Conservation (phyloP, 2,797 vertebrate genomes). For the Anguilla anguilla region DNA sequence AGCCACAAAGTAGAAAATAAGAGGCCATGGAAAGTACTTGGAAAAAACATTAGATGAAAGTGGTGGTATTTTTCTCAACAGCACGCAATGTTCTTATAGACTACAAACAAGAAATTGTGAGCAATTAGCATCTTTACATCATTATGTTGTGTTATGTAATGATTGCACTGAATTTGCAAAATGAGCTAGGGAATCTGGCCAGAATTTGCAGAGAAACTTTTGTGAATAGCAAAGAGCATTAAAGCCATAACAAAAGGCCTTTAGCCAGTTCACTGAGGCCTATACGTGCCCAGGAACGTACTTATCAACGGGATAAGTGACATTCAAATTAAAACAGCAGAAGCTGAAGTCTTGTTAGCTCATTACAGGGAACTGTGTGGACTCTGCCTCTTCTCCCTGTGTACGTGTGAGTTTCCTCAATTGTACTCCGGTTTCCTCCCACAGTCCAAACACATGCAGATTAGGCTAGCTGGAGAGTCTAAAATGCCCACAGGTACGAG, state of each 20-base stretch:
- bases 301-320: too few relatives aligned
- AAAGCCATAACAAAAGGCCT: neutral
- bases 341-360: too few relatives aligned
- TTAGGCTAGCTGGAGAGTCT: too few relatives aligned
- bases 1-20: neutral
- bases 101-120: neutral
- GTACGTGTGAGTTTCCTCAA: too few relatives aligned
- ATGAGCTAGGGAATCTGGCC: neutral
- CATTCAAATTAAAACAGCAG: too few relatives aligned
- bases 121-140: neutral
- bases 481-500: too few relatives aligned
- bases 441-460: too few relatives aligned
- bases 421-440: too few relatives aligned
- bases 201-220: neutral
- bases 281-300: neutral
- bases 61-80: too few relatives aligned
- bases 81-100: too few relatives aligned
- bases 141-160: neutral
- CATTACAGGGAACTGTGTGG: too few relatives aligned
- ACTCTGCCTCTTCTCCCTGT: too few relatives aligned
- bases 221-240: neutral
- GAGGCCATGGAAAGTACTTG: neutral
- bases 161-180: neutral
- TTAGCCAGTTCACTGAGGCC: neutral
- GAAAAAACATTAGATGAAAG: neutral